phyloP scores from a whole-genome alignment of 2,113 vertebrate genomes.

The Pogonocichla stellata region DNA sequence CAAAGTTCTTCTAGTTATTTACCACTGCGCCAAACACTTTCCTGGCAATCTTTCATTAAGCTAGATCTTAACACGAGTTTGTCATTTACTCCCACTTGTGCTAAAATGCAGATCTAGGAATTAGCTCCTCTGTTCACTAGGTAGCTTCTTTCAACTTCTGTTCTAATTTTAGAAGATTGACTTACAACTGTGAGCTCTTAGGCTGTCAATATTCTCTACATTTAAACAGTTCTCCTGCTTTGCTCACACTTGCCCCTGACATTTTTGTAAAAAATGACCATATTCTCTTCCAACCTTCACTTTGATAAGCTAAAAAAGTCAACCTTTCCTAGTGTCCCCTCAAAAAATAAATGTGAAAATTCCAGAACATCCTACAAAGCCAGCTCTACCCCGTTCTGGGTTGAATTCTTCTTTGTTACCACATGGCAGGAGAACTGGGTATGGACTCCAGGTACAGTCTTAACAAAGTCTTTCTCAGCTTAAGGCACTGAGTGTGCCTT shows the following conservation, averaged over 20 bases:
- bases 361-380: background rate
- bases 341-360: background rate
- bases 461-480: background rate
- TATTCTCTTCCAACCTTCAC: background rate
- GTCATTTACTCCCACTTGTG: background rate
- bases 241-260: background rate
- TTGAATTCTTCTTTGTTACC: background rate
- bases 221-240: background rate
- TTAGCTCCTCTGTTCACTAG: background rate
- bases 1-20: background rate
- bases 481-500: background rate
- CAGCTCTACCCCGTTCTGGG: background rate
- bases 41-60: background rate
- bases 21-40: accelerated
- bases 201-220: background rate
- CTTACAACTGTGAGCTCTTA: background rate
- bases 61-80: background rate
- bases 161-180: background rate
- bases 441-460: background rate
- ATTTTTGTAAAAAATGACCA: background rate
- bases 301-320: background rate
- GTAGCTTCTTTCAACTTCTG: background rate
- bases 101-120: background rate
- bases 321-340: background rate
- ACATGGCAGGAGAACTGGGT: background rate